A percentile compares a stretch with the other conserved stretches of the same genome.
phyloP scores from a whole-genome alignment of 2,113 vertebrate genomes.

The Leptodactylus fuscus region DNA sequence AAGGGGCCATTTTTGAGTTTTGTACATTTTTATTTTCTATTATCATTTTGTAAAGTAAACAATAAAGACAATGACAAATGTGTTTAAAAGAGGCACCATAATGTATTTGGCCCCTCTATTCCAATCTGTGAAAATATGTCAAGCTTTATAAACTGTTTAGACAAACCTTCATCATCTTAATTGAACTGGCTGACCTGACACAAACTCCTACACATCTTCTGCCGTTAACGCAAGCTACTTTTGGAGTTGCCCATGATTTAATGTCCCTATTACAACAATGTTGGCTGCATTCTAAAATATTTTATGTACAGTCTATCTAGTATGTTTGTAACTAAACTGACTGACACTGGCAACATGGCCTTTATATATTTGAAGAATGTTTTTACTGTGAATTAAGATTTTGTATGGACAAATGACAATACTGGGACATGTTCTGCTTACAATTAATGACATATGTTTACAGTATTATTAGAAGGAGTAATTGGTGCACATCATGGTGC shows the following conservation, averaged over 20 bases:
- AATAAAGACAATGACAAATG: slow-evolving; percentile 3
- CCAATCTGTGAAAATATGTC: not conserved
- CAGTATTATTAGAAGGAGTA: not conserved
- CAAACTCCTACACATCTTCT: not conserved
- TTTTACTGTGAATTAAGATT: not conserved
- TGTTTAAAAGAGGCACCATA: slow-evolving; percentile 5
- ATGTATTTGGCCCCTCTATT: not conserved
- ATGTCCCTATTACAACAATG: not conserved
- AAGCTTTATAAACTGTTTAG: slow-evolving; percentile 19
- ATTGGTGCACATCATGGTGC: too few species aligned
- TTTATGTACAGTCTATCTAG: not conserved
- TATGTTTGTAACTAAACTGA: not conserved
- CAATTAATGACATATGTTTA: not conserved
- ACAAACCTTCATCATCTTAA: not conserved
- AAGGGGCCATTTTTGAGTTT: not conserved
- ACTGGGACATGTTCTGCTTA: not conserved
- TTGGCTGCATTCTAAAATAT: not conserved
- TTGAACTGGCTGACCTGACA: slow-evolving; percentile 3
- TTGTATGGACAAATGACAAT: not conserved
- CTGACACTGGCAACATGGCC: slow-evolving; percentile 1
- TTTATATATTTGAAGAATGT: not conserved
- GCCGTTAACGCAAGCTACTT: slow-evolving; percentile 2
- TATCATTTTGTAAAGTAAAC: slow-evolving; percentile 6
- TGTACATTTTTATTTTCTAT: not conserved
- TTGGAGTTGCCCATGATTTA: not conserved